phyloP scores from a whole-genome alignment of 2,888 invertebrate genomes.

The Catocala sponsa region DNA sequence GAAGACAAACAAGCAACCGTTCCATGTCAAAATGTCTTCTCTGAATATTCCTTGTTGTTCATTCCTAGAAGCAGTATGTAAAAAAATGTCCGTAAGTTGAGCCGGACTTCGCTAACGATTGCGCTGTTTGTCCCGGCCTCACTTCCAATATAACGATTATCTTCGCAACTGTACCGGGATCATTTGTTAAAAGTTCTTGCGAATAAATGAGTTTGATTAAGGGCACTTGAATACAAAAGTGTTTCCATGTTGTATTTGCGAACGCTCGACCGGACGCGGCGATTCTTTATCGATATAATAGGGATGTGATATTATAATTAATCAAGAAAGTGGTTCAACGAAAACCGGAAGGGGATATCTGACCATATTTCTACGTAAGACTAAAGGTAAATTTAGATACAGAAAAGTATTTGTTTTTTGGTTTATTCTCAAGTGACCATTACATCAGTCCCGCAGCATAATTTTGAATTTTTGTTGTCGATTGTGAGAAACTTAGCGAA shows the following conservation, averaged over 20 bases:
- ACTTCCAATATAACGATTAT: constrained; percentile 58
- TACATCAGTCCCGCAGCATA: too few species aligned
- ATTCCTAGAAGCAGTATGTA: constrained; percentile 32
- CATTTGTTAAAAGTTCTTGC: constrained; percentile 58
- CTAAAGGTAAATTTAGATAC: too few species aligned
- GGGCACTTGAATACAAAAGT: constrained; percentile 44
- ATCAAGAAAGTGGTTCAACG: too few species aligned
- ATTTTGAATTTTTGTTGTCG: too few species aligned
- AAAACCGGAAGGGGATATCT: too few species aligned
- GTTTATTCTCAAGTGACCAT: too few species aligned
- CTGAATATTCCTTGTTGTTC: constrained; percentile 5
- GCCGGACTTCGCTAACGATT: constrained; percentile 55
- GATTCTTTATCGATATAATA: background rate
- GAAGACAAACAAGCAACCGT: too few species aligned
- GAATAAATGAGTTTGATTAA: constrained; percentile 57
- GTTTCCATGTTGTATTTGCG: constrained; percentile 20
- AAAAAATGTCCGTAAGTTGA: constrained; percentile 41
- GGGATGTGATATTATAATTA: too few species aligned
- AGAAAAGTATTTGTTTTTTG: too few species aligned
- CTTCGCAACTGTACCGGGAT: constrained; percentile 53
- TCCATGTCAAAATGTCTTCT: too few species aligned
- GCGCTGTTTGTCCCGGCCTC: constrained; percentile 55
- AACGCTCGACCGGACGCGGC: background rate
- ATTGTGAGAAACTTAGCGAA: too few species aligned
- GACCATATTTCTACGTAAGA: too few species aligned